phyloP scores from a whole-genome alignment of 2,797 vertebrate genomes.

The Anas bernieri region DNA sequence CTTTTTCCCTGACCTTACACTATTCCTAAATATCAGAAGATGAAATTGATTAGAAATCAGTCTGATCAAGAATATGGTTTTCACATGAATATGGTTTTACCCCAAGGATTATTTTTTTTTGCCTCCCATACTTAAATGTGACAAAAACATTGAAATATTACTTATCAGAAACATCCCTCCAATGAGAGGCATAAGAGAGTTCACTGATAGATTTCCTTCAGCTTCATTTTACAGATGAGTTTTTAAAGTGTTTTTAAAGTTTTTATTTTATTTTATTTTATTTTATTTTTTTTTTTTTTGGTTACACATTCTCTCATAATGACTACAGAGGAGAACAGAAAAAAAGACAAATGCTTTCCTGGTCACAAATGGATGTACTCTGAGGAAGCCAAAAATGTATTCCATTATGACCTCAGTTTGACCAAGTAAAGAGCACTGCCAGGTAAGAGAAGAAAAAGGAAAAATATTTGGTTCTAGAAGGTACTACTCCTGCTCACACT shows the following conservation, averaged over 20 bases:
- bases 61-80: background rate
- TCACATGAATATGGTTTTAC: background rate
- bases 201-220: constrained; percentile 3
- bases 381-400: background rate
- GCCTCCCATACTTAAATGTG: background rate
- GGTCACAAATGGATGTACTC: background rate
- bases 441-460: background rate
- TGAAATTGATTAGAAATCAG: background rate
- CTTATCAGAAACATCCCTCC: background rate
- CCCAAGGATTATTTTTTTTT: background rate
- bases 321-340: background rate
- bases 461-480: background rate
- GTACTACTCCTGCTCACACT: background rate
- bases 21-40: background rate
- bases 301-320: background rate
- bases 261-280: too few species aligned
- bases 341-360: background rate
- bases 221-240: constrained; percentile 44
- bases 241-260: background rate
- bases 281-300: background rate
- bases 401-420: background rate
- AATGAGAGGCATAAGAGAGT: background rate
- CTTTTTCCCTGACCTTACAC: background rate
- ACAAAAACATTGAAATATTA: constrained; percentile 15
- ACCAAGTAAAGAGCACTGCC: background rate